phyloP scores from a whole-genome alignment of 2,113 vertebrate species.

The Etia nguti region DNA sequence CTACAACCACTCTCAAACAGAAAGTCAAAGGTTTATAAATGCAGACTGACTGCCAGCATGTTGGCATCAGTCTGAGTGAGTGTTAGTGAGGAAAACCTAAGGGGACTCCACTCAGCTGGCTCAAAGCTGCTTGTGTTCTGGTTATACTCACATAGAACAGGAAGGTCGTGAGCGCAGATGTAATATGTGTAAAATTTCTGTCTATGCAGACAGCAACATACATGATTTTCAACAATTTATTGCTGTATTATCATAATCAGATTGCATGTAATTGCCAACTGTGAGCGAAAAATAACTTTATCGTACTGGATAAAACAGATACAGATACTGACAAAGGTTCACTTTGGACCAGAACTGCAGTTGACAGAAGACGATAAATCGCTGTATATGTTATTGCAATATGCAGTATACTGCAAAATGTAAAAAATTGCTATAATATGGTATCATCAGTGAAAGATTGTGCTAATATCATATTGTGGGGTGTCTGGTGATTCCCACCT shows the following conservation, averaged over 20 bases:
- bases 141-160: rapidly evolving
- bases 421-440: rapidly evolving
- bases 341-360: rapidly evolving
- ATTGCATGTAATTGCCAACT: background rate
- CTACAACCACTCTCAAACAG: rapidly evolving
- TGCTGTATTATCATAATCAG: background rate
- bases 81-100: background rate
- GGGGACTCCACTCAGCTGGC: background rate
- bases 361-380: rapidly evolving
- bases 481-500: background rate
- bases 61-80: background rate
- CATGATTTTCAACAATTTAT: background rate
- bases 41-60: background rate
- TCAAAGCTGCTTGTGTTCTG: background rate
- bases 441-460: background rate
- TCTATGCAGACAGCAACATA: background rate
- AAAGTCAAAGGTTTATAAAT: background rate
- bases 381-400: rapidly evolving
- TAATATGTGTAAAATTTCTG: background rate
- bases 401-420: background rate
- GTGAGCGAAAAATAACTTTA: too few species aligned
- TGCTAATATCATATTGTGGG: rapidly evolving
- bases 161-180: background rate
- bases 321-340: background rate
- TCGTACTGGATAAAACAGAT: too few species aligned